phyloP scores from a whole-genome alignment of 2,113 vertebrate species.

The Apteryx mantelli region DNA sequence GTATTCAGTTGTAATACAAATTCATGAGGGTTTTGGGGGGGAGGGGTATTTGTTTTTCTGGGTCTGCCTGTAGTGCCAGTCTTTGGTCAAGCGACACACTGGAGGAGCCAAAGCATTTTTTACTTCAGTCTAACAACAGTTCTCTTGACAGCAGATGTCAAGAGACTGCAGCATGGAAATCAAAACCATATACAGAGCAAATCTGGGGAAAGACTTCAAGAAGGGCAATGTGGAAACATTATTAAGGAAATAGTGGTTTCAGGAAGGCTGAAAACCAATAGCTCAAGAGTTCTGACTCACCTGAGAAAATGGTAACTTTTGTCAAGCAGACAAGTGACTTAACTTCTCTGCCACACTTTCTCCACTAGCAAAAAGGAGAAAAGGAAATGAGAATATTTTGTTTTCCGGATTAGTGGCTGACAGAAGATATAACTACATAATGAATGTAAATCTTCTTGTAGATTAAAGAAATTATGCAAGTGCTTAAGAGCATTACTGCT shows the following conservation, averaged over 20 bases:
- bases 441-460: not conserved
- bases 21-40: not conserved
- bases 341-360: not conserved
- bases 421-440: not conserved
- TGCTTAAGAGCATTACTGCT: not conserved
- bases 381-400: not conserved
- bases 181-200: not conserved
- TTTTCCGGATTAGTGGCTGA: not conserved
- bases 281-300: not conserved
- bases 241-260: not conserved
- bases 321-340: not conserved
- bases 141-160: slow-evolving; percentile 17
- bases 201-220: not conserved
- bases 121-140: not conserved
- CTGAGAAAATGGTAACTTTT: not conserved
- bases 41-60: not conserved
- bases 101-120: not conserved
- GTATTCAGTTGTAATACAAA: not conserved
- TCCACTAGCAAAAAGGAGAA: not conserved
- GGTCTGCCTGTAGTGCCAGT: not conserved
- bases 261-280: not conserved
- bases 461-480: not conserved
- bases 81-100: not conserved
- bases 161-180: not conserved
- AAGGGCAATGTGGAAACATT: not conserved